phyloP scores from a whole-genome alignment of 2,888 invertebrate genomes.

The Yponomeuta evonymella region DNA sequence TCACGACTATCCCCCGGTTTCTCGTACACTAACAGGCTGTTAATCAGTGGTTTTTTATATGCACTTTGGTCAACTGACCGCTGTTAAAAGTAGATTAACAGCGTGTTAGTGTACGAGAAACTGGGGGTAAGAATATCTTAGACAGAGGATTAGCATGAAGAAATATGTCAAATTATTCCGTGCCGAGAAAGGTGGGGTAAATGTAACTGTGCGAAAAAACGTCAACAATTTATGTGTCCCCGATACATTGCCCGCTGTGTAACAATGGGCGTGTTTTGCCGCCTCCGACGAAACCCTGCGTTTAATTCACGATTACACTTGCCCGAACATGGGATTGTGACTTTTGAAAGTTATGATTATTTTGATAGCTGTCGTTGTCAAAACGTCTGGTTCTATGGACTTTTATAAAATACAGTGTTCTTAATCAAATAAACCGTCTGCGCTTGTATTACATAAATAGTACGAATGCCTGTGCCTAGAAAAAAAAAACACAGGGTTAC shows the following conservation, averaged over 20 bases:
- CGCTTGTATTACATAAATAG: too few species aligned
- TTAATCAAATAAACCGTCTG: too few species aligned
- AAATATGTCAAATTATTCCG: background rate
- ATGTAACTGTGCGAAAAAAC: background rate
- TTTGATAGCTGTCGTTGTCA: background rate
- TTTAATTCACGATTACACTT: background rate
- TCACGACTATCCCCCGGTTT: too few species aligned
- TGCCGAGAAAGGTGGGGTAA: background rate
- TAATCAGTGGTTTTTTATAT: too few species aligned
- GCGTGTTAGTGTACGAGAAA: too few species aligned
- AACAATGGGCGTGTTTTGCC: background rate
- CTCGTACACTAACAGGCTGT: too few species aligned
- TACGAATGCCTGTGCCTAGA: too few species aligned
- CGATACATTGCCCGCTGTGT: background rate
- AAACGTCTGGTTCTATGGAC: background rate
- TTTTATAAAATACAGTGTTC: background rate
- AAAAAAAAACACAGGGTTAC: too few species aligned
- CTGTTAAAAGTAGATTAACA: too few species aligned
- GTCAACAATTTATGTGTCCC: background rate
- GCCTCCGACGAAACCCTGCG: background rate
- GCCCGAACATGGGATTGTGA: background rate
- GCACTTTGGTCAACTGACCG: too few species aligned
- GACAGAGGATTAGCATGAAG: too few species aligned
- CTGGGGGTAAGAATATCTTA: too few species aligned
- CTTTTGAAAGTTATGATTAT: conserved; percentile 1